Evolutionary conservation across 2,113 vertebrate genomes (phyloP).

Genomic region (Lates calcarifer): DNA sequence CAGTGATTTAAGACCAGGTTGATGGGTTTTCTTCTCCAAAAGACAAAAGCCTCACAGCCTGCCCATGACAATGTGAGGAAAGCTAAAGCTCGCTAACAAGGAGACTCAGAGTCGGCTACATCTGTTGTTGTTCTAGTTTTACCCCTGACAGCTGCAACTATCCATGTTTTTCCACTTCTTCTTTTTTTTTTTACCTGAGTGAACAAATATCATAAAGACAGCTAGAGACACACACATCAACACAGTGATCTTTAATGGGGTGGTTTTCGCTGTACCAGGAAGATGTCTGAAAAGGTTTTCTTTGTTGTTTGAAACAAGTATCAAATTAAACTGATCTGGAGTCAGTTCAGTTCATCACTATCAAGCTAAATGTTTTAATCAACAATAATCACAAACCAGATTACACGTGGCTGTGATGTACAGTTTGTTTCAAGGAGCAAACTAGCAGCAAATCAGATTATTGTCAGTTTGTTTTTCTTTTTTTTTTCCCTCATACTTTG

Average conservation of each 20-base stretch:
- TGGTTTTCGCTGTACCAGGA: background rate
- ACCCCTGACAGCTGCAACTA: constrained; percentile 46
- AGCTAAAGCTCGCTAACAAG: constrained; percentile 64
- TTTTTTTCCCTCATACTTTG: background rate
- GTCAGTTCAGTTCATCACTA: background rate
- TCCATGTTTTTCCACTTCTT: constrained; percentile 3
- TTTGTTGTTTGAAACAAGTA: background rate
- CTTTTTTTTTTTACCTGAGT: background rate
- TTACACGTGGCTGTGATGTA: background rate
- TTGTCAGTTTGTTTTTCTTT: background rate
- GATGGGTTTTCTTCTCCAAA: constrained; percentile 71
- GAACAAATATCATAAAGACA: background rate
- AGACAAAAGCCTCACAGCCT: constrained; percentile 61
- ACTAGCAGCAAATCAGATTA: background rate
- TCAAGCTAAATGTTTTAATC: background rate
- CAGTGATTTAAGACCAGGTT: constrained; percentile 75
- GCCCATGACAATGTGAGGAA: constrained; percentile 63
- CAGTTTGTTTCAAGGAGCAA: background rate
- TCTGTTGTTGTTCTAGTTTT: constrained; percentile 64
- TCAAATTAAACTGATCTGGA: background rate
- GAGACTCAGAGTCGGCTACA: constrained; percentile 34
- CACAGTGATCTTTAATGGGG: background rate
- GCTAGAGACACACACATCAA: background rate
- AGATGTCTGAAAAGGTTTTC: background rate
- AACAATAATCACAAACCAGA: background rate